Base-by-base conservation (phyloP, 2,888 invertebrate genomes). In the Coleophora flavipennella region DNA sequence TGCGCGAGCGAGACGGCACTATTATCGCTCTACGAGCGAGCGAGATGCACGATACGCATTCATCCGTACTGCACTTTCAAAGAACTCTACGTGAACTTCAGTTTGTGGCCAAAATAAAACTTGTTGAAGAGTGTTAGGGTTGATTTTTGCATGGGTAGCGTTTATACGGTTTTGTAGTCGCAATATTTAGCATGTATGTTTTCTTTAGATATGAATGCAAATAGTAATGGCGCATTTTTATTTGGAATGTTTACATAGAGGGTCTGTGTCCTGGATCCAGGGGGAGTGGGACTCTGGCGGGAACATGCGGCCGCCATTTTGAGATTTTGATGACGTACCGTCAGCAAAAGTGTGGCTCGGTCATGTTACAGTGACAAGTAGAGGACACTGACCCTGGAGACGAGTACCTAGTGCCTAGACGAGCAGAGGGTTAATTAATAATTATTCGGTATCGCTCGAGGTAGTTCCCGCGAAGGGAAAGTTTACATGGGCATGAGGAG, bases 131-230 rank as follows among this genome's bases (percentile, higher is more conserved):
- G 1, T 0, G 0, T 0, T 58, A 69, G 39, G 45, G 63, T 63
- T 40, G 40, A 35, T 10, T 55, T 59, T 66, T 0, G 31, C 13
- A 31, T 41, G 39, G 0, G 9, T 1, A 8, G 1, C 1, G 12
- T 35, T 46, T 53, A 48, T 48, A 53, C 42, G 57, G 54, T 59
- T 62, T 73, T 73, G 63, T 56, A 54, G 47, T 62, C 61, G 59
- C 67, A 79, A 77, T 75, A 78, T 80, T 81, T 74, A 76, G 72
- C 80, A 74, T 78, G 81, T 84, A 84, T 81, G 84, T 81, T 81
- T 81, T 78, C 83, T 80, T 79, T 81, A 74, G 80, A 81, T 84
- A 83, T 83, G 79, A 84, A 84, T 84, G 81, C 80, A 83, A 84
- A 83, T 83, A 81, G 80, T 80, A 74, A 83, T 81, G 83, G 84